phyloP scores from a whole-genome alignment of 1,140 invertebrate species.

The Apis dorsata region DNA sequence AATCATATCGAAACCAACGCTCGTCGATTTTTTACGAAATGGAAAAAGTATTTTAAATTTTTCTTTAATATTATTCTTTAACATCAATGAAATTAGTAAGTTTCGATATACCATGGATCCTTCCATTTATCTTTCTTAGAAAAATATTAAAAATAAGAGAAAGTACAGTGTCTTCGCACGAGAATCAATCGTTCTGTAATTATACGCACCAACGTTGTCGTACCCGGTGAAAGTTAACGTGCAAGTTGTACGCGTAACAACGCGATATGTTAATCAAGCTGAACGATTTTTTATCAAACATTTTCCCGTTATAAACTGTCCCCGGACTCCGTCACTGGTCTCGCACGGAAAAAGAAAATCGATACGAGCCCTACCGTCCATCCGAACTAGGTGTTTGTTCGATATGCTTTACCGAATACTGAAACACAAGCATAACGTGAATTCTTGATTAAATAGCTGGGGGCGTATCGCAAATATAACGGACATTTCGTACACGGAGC shows the following conservation, averaged over 20 bases:
- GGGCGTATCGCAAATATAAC: not conserved
- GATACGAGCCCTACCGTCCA: not conserved
- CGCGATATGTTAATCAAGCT: not conserved
- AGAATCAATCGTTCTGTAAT: too few species aligned
- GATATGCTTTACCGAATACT: slow-evolving; percentile 3
- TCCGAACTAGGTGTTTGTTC: slow-evolving; percentile 10
- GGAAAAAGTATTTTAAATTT: too few species aligned
- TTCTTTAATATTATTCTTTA: too few species aligned
- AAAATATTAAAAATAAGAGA: too few species aligned
- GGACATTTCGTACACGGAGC: not conserved
- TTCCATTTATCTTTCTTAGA: too few species aligned
- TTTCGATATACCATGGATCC: too few species aligned
- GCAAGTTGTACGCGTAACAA: not conserved
- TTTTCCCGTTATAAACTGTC: not conserved
- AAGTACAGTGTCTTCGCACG: too few species aligned
- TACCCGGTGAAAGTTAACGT: not conserved
- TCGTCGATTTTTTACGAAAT: too few species aligned
- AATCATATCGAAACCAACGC: too few species aligned
- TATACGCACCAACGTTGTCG: not conserved
- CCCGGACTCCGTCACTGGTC: too few species aligned
- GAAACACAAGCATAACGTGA: slow-evolving; percentile 8
- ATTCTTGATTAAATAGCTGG: slow-evolving; percentile 34
- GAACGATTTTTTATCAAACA: slow-evolving; percentile 9
- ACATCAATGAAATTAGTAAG: too few species aligned
- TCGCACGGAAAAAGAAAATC: not conserved